These are phyloP conservation scores for Bubalus kerabau DNA, from an alignment of 2,113 vertebrate species.

Conservation along the genomic window DNA sequence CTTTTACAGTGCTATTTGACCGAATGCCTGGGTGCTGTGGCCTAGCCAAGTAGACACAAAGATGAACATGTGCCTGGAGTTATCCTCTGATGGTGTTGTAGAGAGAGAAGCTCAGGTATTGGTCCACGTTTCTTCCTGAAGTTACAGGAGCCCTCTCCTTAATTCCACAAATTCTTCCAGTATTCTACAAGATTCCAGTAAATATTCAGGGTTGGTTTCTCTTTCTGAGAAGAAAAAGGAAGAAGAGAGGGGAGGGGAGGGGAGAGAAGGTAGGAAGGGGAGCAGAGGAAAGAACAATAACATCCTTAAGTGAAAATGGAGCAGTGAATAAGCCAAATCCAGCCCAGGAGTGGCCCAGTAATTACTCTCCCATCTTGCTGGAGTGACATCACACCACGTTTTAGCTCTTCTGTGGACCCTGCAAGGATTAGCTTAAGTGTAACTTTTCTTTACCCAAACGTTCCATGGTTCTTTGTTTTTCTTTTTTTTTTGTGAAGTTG, in stretches of 20 bases:
- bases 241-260: too few relatives aligned
- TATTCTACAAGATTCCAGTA: not conserved
- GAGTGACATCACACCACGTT: not conserved
- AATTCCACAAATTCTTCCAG: not conserved
- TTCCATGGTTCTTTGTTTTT: not conserved
- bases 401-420: not conserved
- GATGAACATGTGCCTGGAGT: not conserved
- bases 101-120: not conserved
- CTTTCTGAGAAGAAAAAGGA: not conserved
- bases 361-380: too few relatives aligned
- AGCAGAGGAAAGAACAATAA: not conserved
- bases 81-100: accelerated
- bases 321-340: not conserved
- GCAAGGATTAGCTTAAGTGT: not conserved
- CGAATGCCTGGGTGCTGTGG: not conserved
- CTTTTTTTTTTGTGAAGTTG: not conserved
- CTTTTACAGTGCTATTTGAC: not conserved
- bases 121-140: not conserved
- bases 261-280: not conserved
- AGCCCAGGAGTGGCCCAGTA: accelerated
- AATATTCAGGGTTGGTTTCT: not conserved
- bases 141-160: not conserved
- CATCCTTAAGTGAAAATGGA: not conserved
- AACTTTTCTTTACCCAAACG: not conserved
- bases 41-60: not conserved